Evolutionary conservation across 2,888 invertebrate species (phyloP), one percentile per base, ranked within the genome.

Genomic region (Rhagonycha lutea): DNA sequence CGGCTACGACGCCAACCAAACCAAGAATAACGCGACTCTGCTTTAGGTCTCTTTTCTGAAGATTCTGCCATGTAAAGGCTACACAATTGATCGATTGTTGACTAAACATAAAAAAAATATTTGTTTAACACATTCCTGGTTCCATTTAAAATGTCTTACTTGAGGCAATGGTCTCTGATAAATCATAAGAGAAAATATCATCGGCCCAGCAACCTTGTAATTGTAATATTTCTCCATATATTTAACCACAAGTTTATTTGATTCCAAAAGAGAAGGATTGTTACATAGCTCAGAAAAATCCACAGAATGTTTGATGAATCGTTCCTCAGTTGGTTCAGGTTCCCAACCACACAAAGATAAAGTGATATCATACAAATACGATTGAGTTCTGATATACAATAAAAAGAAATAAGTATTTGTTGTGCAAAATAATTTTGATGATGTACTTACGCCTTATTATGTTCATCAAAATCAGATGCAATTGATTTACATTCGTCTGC

Each of bases 161-260:
- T 92, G 92, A 76, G 98, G 94, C 83, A 98, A 89, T 74, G 95
- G 94, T 83, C 96, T 92, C 85, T 96, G 93, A 90, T 95, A 98
- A 81, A 95, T 93, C 79, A 96, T 92, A 80, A 95, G 90, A 80
- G 96, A 95, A 85, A 98, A 92, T 83, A 99, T 92, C 85, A 98
- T 92, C 63, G 98, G 96, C 77, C 95, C 95, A 82, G 98, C 98
- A 82, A 94, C 94, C 81, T 93, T 91, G 97, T 98, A 98, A 84
- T 94, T 95, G 90, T 96, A 94, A 88, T 94, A 95, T 89, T 97
- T 96, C 83, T 94, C 94, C 85, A 94, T 94, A 79, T 98, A 92
- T 84, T 95, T 92, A 82, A 98, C 94, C 79, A 97, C 94, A 83
- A 98, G 91, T 84, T 95, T 94, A 62, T 96, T 94, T 85, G 94